Base-by-base conservation (phyloP, 2,888 invertebrate genomes). In the Vandiemenella viatica region DNA sequence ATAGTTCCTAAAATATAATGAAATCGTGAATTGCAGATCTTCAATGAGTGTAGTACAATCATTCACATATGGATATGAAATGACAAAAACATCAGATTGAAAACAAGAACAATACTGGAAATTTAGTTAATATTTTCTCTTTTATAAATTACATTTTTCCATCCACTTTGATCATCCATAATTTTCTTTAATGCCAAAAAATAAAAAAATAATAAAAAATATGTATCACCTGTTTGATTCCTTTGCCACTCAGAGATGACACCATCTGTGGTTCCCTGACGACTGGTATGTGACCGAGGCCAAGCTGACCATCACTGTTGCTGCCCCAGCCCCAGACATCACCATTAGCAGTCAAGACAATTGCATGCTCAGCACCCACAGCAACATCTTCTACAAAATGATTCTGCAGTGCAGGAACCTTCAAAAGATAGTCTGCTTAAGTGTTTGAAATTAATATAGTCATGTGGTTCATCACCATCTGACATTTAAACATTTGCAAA, bases 291-390 rank as follows among this genome's bases (percentile, higher is more conserved):
- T 74, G 73, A 0, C 74, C 72, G 1, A 77, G 60, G 1, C 77
- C 78, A 3, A 78, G 64, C 58, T 78, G 77, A 5, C 75, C 75
- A 58, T 78, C 77, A 37, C 69, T 68, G 61, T 78, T 78, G 63
- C 71, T 71, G n/a, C 78, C 78, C 77, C 77, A 77, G 0, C 70
- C 75, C 59, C 71, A 73, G 1, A 77, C 74, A 58, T 74, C 72
- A 5, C 75, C 74, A 48, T 68, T 67, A n/a, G 65, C 62, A 5
- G 73, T 72, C 21, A 78, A 62, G 18, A 72, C 75, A 13, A 79
- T 59, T 1, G 73, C 72, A 60, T 78, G 77, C 55, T 79, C 77
- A 0, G 76, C 72, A 1, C 78, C 78, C 16, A 76, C 72, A 1
- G 73, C 72, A 48, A 79, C 71, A 56, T 77, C 76, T 45, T 71